Percentiles rank a stretch among this genome's conserved stretches.
These are phyloP conservation scores for Bombus haemorrhoidalis DNA, from an alignment of 1,140 invertebrate genomes.

Conservation along the genomic window DNA sequence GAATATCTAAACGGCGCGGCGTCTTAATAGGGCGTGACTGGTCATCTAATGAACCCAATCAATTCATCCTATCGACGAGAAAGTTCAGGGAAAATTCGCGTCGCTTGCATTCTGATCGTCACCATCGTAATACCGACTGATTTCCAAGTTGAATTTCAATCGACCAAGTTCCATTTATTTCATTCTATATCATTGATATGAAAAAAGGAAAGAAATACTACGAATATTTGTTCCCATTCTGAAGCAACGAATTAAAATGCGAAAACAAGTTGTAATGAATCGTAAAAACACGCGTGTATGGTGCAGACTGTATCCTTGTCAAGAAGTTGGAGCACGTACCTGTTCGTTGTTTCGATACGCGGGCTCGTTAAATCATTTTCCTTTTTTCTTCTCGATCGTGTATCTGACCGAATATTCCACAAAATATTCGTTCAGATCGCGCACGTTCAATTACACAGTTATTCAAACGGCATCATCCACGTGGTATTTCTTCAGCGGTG, in stretches of 20 bases:
- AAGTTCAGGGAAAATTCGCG: neutral
- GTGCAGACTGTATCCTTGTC: neutral
- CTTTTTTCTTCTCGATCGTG: neutral
- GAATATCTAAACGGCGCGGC: slow-evolving; percentile 25
- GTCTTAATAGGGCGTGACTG: slow-evolving; percentile 27
- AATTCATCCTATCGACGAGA: neutral
- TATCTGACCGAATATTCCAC: neutral
- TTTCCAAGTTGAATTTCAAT: neutral
- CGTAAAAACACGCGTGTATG: neutral
- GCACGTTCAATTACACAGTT: slow-evolving; percentile 13
- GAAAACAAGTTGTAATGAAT: neutral
- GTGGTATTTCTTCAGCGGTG: neutral
- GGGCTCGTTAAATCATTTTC: neutral
- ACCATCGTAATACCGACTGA: neutral
- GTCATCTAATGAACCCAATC: slow-evolving; percentile 16
- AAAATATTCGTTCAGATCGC: neutral
- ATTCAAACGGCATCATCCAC: neutral
- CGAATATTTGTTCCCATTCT: neutral
- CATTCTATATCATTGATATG: neutral
- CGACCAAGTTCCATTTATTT: neutral
- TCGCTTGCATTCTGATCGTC: neutral
- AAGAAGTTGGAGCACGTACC: neutral
- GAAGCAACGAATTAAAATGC: neutral
- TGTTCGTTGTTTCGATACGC: neutral
- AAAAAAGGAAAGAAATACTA: neutral